phyloP scores from a whole-genome alignment of 2,888 invertebrate species.

The Drosophila vallismaia region DNA sequence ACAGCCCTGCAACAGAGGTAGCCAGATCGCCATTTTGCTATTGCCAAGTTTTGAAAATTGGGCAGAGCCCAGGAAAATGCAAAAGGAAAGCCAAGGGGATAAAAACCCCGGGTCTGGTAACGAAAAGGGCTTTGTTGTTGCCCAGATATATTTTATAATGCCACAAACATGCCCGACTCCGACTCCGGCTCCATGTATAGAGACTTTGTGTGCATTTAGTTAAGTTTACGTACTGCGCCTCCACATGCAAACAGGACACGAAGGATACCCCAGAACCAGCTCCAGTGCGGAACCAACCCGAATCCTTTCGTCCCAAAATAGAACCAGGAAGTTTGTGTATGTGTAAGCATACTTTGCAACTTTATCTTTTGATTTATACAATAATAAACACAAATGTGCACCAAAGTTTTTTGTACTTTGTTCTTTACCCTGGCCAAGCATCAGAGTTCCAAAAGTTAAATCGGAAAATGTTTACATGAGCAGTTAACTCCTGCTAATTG shows the following conservation, averaged over 20 bases:
- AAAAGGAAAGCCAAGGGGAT: conserved; percentile 9
- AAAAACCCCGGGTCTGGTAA: background rate
- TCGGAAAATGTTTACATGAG: conserved; percentile 44
- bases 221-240: conserved; percentile 55
- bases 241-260: conserved; percentile 53
- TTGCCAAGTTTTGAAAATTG: conserved; percentile 62
- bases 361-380: conserved; percentile 76
- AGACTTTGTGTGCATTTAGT: conserved; percentile 49
- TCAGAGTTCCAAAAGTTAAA: conserved; percentile 30
- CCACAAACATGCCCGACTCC: conserved; percentile 62
- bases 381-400: conserved; percentile 70
- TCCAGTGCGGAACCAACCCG: conserved; percentile 16
- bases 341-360: conserved; percentile 37
- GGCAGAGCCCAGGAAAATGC: conserved; percentile 48
- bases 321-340: conserved; percentile 52
- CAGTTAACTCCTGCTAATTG: conserved; percentile 46
- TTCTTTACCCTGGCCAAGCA: conserved; percentile 25
- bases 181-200: conserved; percentile 23
- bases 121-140: conserved; percentile 32
- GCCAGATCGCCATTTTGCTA: conserved; percentile 43
- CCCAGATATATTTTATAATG: conserved; percentile 70
- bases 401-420: conserved; percentile 48
- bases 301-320: background rate
- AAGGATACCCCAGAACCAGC: conserved; percentile 10
- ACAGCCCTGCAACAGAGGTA: conserved; percentile 29